phyloP scores from a whole-genome alignment of 2,888 invertebrate species.

The Morinoia aosen region DNA sequence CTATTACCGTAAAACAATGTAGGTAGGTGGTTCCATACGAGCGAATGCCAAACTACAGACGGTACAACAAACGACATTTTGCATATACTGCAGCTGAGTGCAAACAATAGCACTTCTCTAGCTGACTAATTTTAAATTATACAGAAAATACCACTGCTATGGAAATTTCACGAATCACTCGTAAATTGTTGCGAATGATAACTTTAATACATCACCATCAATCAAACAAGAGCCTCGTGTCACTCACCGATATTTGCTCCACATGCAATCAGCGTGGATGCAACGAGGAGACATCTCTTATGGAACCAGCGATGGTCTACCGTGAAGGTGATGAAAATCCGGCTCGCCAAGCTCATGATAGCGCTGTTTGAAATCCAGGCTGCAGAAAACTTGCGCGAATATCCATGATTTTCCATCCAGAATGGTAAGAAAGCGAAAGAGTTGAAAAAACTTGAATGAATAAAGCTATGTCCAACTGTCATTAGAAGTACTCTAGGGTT shows the following conservation, averaged over 20 bases:
- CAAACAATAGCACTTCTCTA: too few relatives aligned
- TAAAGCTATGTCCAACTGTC: not conserved
- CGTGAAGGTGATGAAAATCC: not conserved
- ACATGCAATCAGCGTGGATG: not conserved
- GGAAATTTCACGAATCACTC: too few relatives aligned
- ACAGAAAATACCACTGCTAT: too few relatives aligned
- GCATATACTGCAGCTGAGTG: too few relatives aligned
- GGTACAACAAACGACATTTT: too few relatives aligned
- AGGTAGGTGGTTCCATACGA: too few relatives aligned
- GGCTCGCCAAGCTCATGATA: not conserved
- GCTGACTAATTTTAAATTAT: too few relatives aligned
- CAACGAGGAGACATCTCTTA: not conserved
- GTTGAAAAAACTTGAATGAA: not conserved
- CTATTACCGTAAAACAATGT: too few relatives aligned
- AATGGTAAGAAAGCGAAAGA: not conserved
- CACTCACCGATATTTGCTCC: not conserved
- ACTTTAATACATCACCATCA: too few relatives aligned
- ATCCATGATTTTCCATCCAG: not conserved
- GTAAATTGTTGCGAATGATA: too few relatives aligned
- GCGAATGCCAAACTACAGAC: too few relatives aligned
- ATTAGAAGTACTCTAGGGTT: not conserved
- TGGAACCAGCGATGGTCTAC: not conserved
- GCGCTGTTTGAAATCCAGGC: not conserved
- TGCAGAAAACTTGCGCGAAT: not conserved
- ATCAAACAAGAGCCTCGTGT: not conserved